phyloP scores from a whole-genome alignment of 2,888 invertebrate species.

The Leptopilina myrica region DNA sequence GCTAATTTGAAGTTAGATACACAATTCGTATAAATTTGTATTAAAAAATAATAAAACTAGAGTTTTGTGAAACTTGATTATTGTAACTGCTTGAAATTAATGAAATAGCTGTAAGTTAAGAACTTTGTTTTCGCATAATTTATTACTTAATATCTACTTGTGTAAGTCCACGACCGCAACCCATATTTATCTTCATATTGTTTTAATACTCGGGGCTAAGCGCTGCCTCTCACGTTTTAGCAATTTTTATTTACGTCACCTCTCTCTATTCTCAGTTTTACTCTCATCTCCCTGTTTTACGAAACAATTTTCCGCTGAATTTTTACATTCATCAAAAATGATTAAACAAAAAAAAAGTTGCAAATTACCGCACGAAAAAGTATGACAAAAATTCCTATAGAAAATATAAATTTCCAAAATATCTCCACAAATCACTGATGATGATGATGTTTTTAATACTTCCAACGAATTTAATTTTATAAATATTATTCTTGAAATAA shows the following conservation, averaged over 20 bases:
- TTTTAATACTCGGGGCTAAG: slow-evolving; percentile 65
- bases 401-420: no score
- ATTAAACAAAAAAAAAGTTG: neutral
- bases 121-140: slow-evolving; percentile 57
- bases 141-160: slow-evolving; percentile 62
- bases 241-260: slow-evolving; percentile 51
- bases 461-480: no score
- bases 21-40: neutral
- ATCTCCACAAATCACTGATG: no score
- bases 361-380: no score
- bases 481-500: no score
- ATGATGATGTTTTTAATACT: no score
- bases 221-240: slow-evolving; percentile 53
- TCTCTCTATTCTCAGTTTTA: slow-evolving; percentile 33
- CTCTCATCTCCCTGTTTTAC: neutral
- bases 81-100: slow-evolving; percentile 4
- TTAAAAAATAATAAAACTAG: neutral
- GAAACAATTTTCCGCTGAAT: slow-evolving; percentile 19
- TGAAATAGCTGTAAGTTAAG: slow-evolving; percentile 15
- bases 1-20: no score
- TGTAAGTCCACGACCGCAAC: slow-evolving; percentile 58
- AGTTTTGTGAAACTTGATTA: slow-evolving; percentile 6
- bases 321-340: slow-evolving; percentile 20
- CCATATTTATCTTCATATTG: slow-evolving; percentile 69
- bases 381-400: no score